Conservation (phyloP, 2,113 vertebrate species). For the Chlamydotis undulata region DNA sequence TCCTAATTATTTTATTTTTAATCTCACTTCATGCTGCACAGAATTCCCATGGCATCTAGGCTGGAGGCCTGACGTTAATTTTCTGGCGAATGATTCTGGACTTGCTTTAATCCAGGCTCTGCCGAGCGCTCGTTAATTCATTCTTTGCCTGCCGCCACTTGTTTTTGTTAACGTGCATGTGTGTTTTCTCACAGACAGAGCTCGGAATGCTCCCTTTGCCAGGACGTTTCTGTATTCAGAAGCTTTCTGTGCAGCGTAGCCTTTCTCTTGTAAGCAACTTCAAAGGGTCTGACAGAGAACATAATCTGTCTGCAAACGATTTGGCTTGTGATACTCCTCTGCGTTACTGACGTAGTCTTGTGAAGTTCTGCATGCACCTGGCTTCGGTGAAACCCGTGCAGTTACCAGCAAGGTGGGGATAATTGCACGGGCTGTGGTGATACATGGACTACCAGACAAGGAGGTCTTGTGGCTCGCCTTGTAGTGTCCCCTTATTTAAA, state of each 20-base stretch:
- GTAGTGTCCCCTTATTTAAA: not conserved
- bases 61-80: not conserved
- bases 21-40: not conserved
- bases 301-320: not conserved
- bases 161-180: not conserved
- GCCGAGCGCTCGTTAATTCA: fast-evolving
- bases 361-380: not conserved
- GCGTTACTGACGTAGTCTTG: fast-evolving
- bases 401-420: not conserved
- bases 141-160: not conserved
- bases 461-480: not conserved
- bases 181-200: not conserved
- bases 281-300: not conserved
- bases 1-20: not conserved
- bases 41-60: not conserved
- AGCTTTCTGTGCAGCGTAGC: not conserved
- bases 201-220: not conserved
- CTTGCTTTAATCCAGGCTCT: not conserved
- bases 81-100: not conserved
- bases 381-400: no score
- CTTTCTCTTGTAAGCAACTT: not conserved
- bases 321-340: not conserved
- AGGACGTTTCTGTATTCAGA: not conserved
- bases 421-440: not conserved
- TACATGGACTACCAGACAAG: not conserved